Percentiles rank a stretch among this genome's conserved stretches.
These are phyloP conservation scores for Cyphomyrmex costatus DNA, from an alignment of 1,140 invertebrate species.

Conservation along the genomic window DNA sequence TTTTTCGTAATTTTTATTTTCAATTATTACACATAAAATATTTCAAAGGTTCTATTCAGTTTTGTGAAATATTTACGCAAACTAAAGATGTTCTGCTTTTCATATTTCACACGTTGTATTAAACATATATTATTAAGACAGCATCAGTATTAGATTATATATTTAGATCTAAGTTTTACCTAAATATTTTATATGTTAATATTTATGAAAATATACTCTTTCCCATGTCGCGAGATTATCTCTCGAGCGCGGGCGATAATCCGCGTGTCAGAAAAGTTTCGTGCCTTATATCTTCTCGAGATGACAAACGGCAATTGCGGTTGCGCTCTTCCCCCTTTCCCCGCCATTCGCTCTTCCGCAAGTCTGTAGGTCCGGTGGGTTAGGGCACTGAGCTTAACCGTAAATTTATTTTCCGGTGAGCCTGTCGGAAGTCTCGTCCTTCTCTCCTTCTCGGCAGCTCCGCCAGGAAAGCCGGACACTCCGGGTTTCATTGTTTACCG, in stretches of 20 bases:
- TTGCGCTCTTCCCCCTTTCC: conserved; percentile 59
- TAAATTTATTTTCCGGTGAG: conserved; percentile 82
- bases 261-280: conserved; percentile 56
- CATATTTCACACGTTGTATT: not conserved
- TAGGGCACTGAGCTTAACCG: conserved; percentile 74
- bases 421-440: conserved; percentile 75
- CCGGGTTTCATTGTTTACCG: conserved; percentile 83
- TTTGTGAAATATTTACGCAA: not conserved
- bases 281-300: conserved; percentile 51
- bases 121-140: not conserved
- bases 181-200: conserved; percentile 16
- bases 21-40: not conserved
- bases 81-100: not conserved
- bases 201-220: conserved; percentile 43
- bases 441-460: conserved; percentile 55
- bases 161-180: not conserved
- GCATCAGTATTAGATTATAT: not conserved
- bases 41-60: not conserved
- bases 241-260: conserved; percentile 35
- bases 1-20: not conserved
- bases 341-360: conserved; percentile 45
- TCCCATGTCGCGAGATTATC: conserved; percentile 20
- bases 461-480: conserved; percentile 77
- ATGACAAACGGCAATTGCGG: conserved; percentile 76
- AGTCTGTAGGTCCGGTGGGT: conserved; percentile 31